Percentiles rank a stretch among this genome's conserved stretches.
Evolutionary conservation across 2,888 invertebrate species (phyloP).

Genomic region (Hirtodrosophila alboralis): DNA sequence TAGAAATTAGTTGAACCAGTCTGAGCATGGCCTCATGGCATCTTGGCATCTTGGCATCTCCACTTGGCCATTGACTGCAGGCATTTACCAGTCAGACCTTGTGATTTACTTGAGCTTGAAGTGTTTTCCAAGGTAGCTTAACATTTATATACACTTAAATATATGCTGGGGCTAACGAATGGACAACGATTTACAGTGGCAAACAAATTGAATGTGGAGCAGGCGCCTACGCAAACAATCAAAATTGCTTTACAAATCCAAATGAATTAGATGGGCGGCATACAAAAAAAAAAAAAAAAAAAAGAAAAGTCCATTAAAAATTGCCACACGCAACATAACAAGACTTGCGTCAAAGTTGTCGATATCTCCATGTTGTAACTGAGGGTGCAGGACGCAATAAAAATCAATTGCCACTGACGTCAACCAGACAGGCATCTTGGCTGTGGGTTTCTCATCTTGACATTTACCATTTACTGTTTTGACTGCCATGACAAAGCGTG

Average conservation of each 20-base stretch:
- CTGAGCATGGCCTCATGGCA: slow-evolving; percentile 19
- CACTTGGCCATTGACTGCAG: slow-evolving; percentile 20
- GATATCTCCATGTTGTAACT: slow-evolving; percentile 24
- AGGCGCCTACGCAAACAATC: slow-evolving; percentile 45
- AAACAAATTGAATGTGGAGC: slow-evolving; percentile 18
- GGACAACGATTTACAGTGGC: slow-evolving; percentile 2
- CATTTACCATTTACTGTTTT: slow-evolving; percentile 38
- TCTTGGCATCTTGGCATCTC: slow-evolving; percentile 28
- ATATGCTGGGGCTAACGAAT: slow-evolving; percentile 8
- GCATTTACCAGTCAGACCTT: slow-evolving; percentile 26
- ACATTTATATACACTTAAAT: slow-evolving; percentile 1
- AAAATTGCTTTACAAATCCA: slow-evolving; percentile 59
- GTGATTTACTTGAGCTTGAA: slow-evolving; percentile 25
- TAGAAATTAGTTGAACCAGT: slow-evolving; percentile 41
- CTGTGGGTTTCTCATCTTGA: slow-evolving; percentile 28
- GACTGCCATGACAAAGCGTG: slow-evolving; percentile 19
- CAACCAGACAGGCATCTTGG: slow-evolving; percentile 32
- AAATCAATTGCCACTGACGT: slow-evolving; percentile 74
- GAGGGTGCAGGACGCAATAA: slow-evolving; percentile 13
- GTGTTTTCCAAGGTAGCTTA: slow-evolving; percentile 9
- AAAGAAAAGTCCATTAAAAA: slow-evolving; percentile 39
- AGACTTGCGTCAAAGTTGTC: slow-evolving; percentile 52
- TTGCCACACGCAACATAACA: slow-evolving; percentile 48
- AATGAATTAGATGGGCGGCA: slow-evolving; percentile 33
- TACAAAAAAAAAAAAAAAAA: slow-evolving; percentile 21